Evolutionary conservation across 2,888 invertebrate genomes (phyloP), one percentile per base, ranked within the genome.

Genomic region (Drosophila tanythrix): DNA sequence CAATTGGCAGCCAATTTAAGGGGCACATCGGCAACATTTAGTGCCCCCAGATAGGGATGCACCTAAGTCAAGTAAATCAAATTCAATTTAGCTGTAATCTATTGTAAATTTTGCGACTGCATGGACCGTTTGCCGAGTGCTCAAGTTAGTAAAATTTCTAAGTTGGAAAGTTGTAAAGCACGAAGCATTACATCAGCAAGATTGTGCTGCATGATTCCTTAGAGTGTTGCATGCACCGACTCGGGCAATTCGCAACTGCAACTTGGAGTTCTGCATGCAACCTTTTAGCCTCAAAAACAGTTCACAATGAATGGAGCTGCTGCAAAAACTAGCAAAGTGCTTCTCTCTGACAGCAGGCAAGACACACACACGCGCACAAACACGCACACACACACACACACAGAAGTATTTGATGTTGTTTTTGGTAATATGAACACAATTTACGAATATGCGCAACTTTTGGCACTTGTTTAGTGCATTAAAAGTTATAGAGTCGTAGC

Each of bases 381-480:
- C 36, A 31, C 43, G 31, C 13, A 29, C 15, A 51, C 6, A 29
- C 1, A 18, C 25, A 8, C 18, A 38, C 18, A 33, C 31, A 29
- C 0, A 51, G 10, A 50, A 50, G 18, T n/a, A 29, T 18, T 21
- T 36, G 43, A 40, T 43, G 13, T 40, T 52, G 59, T n/a, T 62
- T 7, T 46, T 40, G 40, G 48, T 51, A 8, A 46, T 59, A 48
- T 58, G 63, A 53, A 58, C 53, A 40, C 29, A 58, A 71, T 71
- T 71, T 67, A 60, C n/a, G 64, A 57, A 70, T 71, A 63, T 68
- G 57, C 43, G 60, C 56, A 83, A 79, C 79, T 83, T 87, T 87
- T 70, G 64, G 66, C 84, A 79, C 88, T 84, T 81, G 77, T 70
- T 82, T 79, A 82, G 64, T 82, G 80, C 88, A 84, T 88, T 82